phyloP scores from a whole-genome alignment of 2,113 vertebrate genomes.

The Xiphophorus maculatus region DNA sequence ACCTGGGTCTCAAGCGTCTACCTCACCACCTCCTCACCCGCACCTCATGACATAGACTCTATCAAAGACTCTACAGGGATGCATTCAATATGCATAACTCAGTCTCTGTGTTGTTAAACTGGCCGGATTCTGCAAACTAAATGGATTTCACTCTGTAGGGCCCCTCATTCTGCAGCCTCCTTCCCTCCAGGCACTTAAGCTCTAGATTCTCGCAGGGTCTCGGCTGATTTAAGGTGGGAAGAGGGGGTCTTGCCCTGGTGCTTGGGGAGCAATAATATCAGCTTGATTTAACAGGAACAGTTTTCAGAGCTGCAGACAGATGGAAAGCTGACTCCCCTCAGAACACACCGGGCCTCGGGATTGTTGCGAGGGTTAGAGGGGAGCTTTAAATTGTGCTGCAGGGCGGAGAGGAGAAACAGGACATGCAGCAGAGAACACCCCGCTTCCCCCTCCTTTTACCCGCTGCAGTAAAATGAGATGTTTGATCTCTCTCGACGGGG shows the following conservation, averaged over 20 bases:
- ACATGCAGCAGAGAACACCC: neutral
- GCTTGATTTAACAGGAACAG: slow-evolving; percentile 77
- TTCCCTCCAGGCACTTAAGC: neutral
- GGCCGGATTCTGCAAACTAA: neutral
- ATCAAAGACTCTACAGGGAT: neutral
- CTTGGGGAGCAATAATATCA: slow-evolving; percentile 69
- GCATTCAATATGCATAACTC: neutral
- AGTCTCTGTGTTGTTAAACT: neutral
- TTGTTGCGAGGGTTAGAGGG: slow-evolving; percentile 26
- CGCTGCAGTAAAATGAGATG: slow-evolving; percentile 40
- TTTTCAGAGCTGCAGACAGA: slow-evolving; percentile 67
- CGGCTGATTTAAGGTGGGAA: slow-evolving; percentile 75
- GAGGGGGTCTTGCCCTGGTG: slow-evolving; percentile 35
- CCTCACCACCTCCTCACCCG: no score
- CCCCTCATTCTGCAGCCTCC: neutral
- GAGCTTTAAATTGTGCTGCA: slow-evolving; percentile 60
- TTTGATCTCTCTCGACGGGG: slow-evolving; percentile 53
- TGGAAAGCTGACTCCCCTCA: slow-evolving; percentile 65
- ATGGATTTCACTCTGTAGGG: no score
- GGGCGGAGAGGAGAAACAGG: slow-evolving; percentile 4
- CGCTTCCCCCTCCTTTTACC: neutral
- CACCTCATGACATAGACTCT: neutral
- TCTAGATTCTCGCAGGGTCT: slow-evolving; percentile 34
- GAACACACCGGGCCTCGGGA: slow-evolving; percentile 17
- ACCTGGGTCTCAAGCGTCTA: no score